A percentile compares a stretch with the other conserved stretches of the same genome.
These are phyloP conservation scores for Mohoua ochrocephala DNA, from an alignment of 2,113 vertebrate species.

Conservation along the genomic window DNA sequence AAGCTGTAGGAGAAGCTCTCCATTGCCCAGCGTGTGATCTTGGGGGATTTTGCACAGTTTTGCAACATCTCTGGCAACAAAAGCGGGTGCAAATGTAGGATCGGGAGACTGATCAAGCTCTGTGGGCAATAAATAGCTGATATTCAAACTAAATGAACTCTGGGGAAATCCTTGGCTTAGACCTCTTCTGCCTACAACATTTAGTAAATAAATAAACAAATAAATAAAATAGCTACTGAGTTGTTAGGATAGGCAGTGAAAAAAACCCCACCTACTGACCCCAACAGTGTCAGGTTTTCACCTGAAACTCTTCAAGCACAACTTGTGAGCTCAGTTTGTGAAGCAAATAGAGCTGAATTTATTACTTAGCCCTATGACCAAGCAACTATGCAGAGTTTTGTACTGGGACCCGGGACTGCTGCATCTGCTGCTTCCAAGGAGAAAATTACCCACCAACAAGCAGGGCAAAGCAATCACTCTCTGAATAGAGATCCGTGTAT, in stretches of 20 bases:
- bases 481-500: neutral
- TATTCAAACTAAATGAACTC: neutral
- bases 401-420: neutral
- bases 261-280: neutral
- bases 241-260: neutral
- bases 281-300: neutral
- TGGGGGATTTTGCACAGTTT: neutral
- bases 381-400: neutral
- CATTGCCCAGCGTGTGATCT: neutral
- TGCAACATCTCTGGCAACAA: neutral
- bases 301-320: neutral
- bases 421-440: neutral
- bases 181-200: neutral
- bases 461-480: neutral
- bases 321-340: neutral
- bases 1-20: neutral
- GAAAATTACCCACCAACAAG: neutral
- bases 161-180: neutral
- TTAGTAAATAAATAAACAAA: neutral
- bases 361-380: neutral
- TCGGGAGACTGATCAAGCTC: neutral
- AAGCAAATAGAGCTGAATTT: neutral
- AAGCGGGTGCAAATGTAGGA: neutral
- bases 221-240: too few relatives aligned
- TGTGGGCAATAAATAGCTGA: neutral